Conservation (phyloP, 2,113 vertebrate genomes). For the Dromiciops gliroides region DNA sequence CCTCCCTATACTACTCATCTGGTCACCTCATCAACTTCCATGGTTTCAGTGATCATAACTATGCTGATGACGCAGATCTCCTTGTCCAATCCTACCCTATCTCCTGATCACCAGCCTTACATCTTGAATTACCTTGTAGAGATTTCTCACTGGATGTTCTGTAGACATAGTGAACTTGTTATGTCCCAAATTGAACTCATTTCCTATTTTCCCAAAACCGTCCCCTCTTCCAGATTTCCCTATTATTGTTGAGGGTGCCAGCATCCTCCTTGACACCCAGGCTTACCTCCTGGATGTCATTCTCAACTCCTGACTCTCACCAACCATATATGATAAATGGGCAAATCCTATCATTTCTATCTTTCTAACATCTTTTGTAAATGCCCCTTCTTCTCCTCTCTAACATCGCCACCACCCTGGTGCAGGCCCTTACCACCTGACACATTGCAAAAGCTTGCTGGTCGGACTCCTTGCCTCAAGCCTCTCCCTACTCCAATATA, state of each 20-base stretch:
- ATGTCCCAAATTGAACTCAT: neutral
- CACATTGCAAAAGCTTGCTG: too few species aligned
- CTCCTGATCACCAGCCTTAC: neutral
- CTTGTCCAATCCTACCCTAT: neutral
- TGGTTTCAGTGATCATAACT: neutral
- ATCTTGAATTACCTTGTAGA: neutral
- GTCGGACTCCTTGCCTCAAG: too few species aligned
- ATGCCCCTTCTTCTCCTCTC: neutral
- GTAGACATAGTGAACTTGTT: neutral
- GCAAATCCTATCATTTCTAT: too few species aligned
- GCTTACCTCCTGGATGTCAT: neutral
- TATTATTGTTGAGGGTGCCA: neutral
- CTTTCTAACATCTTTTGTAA: neutral
- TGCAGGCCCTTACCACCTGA: neutral
- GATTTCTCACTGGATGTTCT: neutral
- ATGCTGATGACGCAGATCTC: neutral
- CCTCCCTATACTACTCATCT: neutral
- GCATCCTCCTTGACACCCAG: neutral
- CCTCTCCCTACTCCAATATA: neutral
- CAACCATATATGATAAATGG: too few species aligned
- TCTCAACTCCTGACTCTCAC: neutral
- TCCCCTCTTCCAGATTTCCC: neutral
- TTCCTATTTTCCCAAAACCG: neutral
- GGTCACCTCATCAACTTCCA: neutral
- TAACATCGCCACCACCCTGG: too few species aligned